These are phyloP conservation scores for Pangasius sanitwongsei DNA, from an alignment of 2,797 vertebrate species.

Conservation along the genomic window DNA sequence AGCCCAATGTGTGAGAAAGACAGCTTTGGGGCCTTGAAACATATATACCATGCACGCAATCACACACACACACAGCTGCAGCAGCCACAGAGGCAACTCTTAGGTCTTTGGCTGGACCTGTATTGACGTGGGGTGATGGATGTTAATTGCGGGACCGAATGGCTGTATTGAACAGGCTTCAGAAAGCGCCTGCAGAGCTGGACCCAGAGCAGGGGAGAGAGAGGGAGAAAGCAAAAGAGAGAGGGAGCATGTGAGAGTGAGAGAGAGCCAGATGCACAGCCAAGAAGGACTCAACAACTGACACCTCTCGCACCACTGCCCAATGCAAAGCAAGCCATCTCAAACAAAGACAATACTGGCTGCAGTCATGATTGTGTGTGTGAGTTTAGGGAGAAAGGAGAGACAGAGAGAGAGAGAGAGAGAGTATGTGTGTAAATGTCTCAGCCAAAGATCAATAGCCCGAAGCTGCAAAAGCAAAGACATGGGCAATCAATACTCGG, in stretches of 20 bases:
- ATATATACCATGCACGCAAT: conserved; percentile 30
- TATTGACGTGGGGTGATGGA: conserved; percentile 80
- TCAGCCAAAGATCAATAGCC: conserved; percentile 77
- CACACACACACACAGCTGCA: conserved; percentile 50
- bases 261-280: conserved; percentile 53
- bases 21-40: conserved; percentile 37
- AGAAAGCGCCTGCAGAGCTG: conserved; percentile 72
- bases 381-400: conserved; percentile 48
- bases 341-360: conserved; percentile 55
- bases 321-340: conserved; percentile 54
- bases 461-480: conserved; percentile 79
- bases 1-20: conserved; percentile 23
- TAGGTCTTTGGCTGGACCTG: conserved; percentile 74
- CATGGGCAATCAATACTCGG: conserved; percentile 79
- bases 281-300: conserved; percentile 61
- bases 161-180: conserved; percentile 76
- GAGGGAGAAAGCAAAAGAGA: conserved; percentile 27
- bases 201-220: conserved; percentile 54
- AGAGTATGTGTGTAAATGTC: conserved; percentile 40
- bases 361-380: conserved; percentile 48
- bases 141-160: conserved; percentile 84
- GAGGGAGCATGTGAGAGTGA: conserved; percentile 52
- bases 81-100: conserved; percentile 69
- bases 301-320: conserved; percentile 57
- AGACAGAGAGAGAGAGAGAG: conserved; percentile 18